Percentiles rank a stretch among this genome's conserved stretches.
These are phyloP conservation scores for Mola mola DNA, from an alignment of 2,113 vertebrate genomes.

Conservation along the genomic window DNA sequence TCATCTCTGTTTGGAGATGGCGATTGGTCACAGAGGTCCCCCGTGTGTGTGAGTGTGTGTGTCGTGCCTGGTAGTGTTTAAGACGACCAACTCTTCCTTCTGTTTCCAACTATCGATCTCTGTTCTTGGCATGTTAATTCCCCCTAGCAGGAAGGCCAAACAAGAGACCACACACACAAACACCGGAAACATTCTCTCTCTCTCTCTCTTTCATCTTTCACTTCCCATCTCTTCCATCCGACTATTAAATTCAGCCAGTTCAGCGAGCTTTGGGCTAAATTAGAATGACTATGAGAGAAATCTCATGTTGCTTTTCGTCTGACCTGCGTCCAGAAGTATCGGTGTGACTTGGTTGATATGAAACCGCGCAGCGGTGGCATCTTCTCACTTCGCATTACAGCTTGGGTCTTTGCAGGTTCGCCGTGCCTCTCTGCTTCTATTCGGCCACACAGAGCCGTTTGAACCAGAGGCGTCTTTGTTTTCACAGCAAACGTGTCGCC, in stretches of 20 bases:
- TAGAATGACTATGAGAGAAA: conserved; percentile 47
- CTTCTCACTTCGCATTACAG: conserved; percentile 51
- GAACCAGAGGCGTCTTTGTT: conserved; percentile 24
- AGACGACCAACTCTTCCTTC: conserved; percentile 63
- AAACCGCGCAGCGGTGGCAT: conserved; percentile 37
- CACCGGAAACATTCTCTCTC: conserved; percentile 30
- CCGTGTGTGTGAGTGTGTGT: conserved; percentile 18
- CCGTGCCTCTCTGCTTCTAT: conserved; percentile 28
- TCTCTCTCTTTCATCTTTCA: conserved; percentile 65
- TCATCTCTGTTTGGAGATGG: conserved; percentile 43
- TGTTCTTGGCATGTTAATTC: conserved; percentile 43
- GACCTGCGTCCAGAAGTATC: conserved; percentile 42
- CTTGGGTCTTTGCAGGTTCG: conserved; percentile 52
- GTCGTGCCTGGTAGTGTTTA: conserved; percentile 59
- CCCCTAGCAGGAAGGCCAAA: conserved; percentile 42
- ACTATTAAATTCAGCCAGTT: conserved; percentile 66
- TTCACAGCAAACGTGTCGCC: conserved; percentile 44
- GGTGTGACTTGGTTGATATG: conserved; percentile 58
- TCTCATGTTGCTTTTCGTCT: conserved; percentile 52
- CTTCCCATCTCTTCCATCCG: conserved; percentile 70
- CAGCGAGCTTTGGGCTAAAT: conserved; percentile 54
- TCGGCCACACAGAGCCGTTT: conserved; percentile 21
- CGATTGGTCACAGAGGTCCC: conserved; percentile 55
- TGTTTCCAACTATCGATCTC: conserved; percentile 57
- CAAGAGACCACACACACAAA: conserved; percentile 53